Conservation (phyloP, 2,113 vertebrate genomes). For the Perccottus glenii region DNA sequence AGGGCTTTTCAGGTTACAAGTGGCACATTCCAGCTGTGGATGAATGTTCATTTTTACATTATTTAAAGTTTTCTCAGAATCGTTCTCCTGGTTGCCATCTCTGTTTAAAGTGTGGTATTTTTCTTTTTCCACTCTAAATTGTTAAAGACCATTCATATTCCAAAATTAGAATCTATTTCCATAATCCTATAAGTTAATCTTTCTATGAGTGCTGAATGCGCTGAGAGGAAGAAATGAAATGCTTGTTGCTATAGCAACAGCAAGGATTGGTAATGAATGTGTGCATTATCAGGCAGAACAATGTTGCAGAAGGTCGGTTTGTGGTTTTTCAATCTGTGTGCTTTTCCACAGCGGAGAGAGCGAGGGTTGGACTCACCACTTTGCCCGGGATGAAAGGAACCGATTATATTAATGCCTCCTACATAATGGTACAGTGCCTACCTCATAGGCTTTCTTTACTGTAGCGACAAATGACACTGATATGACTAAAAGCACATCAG, state of each 20-base stretch:
- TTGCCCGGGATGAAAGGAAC: constrained; percentile 98
- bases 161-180: constrained; percentile 66
- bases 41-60: not conserved
- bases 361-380: constrained; percentile 92
- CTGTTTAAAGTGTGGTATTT: not conserved
- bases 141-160: constrained; percentile 43
- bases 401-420: constrained; percentile 99
- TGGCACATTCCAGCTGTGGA: not conserved
- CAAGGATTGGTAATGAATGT: constrained; percentile 51
- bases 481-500: not conserved
- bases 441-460: constrained; percentile 5
- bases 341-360: constrained; percentile 87
- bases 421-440: constrained; percentile 90
- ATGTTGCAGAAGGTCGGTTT: constrained; percentile 43
- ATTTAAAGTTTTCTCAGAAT: constrained; percentile 5
- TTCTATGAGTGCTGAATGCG: constrained; percentile 36
- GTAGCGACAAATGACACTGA: not conserved
- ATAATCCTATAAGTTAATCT: constrained; percentile 68
- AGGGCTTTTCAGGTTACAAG: not conserved
- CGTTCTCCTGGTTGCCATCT: not conserved
- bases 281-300: constrained; percentile 60
- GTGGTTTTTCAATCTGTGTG: constrained; percentile 52
- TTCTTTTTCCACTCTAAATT: constrained; percentile 22
- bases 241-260: constrained; percentile 73
- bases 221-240: constrained; percentile 38